Evolutionary conservation across 64 coral and sea anemone genomes (phyloP).

Genomic region (Montipora foliosa): DNA sequence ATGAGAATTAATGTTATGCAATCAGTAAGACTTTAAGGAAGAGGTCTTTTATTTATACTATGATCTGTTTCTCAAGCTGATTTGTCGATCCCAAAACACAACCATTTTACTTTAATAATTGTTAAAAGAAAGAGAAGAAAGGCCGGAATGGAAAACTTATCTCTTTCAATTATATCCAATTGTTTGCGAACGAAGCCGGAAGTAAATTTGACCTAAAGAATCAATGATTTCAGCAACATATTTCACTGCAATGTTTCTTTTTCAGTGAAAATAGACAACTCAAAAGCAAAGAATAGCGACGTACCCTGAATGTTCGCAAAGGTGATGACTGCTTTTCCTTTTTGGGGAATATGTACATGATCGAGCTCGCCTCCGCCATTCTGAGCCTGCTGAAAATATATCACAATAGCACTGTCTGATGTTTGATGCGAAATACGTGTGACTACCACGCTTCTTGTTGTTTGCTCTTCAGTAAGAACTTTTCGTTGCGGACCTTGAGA

Average conservation of each 20-base stretch:
- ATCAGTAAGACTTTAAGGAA: too few species aligned
- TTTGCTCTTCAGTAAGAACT: constrained; percentile 14
- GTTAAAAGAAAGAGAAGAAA: too few species aligned
- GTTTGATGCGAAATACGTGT: constrained; percentile 18
- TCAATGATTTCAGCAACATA: neutral
- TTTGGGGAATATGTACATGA: constrained; percentile 12
- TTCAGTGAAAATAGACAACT: neutral
- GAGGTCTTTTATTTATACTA: too few species aligned
- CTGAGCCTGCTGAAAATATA: constrained; percentile 70
- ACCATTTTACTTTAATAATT: too few species aligned
- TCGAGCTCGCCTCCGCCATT: constrained; percentile 79
- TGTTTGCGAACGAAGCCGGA: neutral
- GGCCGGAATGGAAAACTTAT: too few species aligned
- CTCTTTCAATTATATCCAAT: too few species aligned
- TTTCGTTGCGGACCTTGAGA: neutral
- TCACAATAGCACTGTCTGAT: neutral
- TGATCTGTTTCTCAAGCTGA: too few species aligned
- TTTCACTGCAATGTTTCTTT: neutral
- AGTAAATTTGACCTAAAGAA: neutral
- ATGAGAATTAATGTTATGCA: too few species aligned
- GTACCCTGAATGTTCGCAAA: constrained; percentile 53
- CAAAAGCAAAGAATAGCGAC: neutral
- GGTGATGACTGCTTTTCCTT: constrained; percentile 56
- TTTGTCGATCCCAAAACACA: too few species aligned
- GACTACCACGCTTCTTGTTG: constrained; percentile 49